A percentile compares a stretch with the other conserved stretches of the same genome.
Evolutionary conservation across 2,888 invertebrate genomes (phyloP).

Genomic region (Gymnoscelis rufifasciata): DNA sequence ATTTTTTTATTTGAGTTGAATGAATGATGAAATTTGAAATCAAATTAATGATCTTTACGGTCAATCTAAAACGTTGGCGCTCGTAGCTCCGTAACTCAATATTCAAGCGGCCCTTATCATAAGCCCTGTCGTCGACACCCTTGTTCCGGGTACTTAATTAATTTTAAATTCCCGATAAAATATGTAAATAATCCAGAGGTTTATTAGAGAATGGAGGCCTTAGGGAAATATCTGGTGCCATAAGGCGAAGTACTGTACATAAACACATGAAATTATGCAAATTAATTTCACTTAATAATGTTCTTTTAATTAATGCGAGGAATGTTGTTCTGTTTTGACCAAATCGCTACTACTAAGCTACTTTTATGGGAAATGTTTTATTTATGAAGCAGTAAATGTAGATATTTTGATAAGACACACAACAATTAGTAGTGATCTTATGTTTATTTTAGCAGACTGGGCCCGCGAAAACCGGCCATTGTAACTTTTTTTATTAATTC

Average conservation of each 20-base stretch:
- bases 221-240: neutral
- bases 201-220: constrained; percentile 5
- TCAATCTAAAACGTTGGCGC: constrained; percentile 4
- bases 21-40: neutral
- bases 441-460: no score
- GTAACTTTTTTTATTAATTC: no score
- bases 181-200: constrained; percentile 19
- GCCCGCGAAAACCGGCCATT: no score
- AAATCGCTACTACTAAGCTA: no score
- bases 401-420: no score
- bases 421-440: no score
- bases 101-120: constrained; percentile 19
- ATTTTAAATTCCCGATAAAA: constrained; percentile 21
- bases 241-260: neutral
- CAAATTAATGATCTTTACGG: constrained; percentile 6
- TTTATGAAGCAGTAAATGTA: no score
- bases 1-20: no score
- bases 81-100: constrained; percentile 14
- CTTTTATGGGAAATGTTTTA: no score
- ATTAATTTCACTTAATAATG: no score
- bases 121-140: constrained; percentile 23
- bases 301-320: no score
- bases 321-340: no score
- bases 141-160: constrained; percentile 22
- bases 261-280: neutral